Conservation (phyloP, 2,888 invertebrate species). For the Heliconius erato region DNA sequence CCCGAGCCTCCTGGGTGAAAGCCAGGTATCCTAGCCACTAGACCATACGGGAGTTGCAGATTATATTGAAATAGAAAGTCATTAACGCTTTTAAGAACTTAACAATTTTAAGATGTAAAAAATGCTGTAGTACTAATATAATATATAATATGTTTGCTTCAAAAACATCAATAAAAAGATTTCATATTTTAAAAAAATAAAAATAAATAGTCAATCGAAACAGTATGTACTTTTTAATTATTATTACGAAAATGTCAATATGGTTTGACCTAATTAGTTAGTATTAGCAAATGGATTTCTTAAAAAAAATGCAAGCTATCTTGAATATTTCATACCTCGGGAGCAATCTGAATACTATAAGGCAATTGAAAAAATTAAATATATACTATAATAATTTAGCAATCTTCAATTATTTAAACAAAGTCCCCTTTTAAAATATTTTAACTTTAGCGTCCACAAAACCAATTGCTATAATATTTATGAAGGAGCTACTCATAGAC, state of each 20-base stretch:
- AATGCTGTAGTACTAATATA: background rate
- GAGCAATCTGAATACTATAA: too few species aligned
- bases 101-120: background rate
- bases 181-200: background rate
- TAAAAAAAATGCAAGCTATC: too few species aligned
- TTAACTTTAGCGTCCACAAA: background rate
- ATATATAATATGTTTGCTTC: background rate
- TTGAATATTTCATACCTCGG: too few species aligned
- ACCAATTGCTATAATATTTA: conserved; percentile 2
- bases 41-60: conserved; percentile 85
- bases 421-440: background rate
- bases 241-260: too few species aligned
- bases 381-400: too few species aligned
- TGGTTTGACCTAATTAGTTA: too few species aligned
- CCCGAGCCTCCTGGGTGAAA: conserved; percentile 91
- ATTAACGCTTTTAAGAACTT: too few species aligned
- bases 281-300: too few species aligned
- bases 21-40: conserved; percentile 91
- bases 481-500: background rate
- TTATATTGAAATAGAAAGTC: background rate
- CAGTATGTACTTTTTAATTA: too few species aligned
- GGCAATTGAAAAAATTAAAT: too few species aligned
- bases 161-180: background rate
- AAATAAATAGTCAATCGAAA: background rate
- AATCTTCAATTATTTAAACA: too few species aligned